phyloP scores from a whole-genome alignment of 2,888 invertebrate genomes.

The Mesochorus sp. region DNA sequence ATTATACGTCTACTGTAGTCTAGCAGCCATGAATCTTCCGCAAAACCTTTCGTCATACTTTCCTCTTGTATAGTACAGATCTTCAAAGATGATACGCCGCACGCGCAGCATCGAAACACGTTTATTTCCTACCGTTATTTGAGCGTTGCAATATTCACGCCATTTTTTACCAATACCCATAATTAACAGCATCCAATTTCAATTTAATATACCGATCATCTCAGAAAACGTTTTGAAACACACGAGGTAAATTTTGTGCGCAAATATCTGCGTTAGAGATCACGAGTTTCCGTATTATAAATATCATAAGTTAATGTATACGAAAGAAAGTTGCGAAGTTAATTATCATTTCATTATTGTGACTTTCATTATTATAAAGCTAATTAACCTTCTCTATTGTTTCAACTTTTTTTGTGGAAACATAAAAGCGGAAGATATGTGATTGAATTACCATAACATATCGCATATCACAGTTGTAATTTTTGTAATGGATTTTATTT shows the following conservation, averaged over 20 bases:
- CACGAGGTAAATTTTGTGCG: neutral
- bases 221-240: neutral
- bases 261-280: neutral
- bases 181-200: slow-evolving; percentile 23
- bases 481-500: too few relatives aligned
- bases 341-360: too few relatives aligned
- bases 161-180: slow-evolving; percentile 8
- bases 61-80: neutral
- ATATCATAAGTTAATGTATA: too few relatives aligned
- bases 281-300: too few relatives aligned
- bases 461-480: too few relatives aligned
- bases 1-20: neutral
- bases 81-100: neutral
- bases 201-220: slow-evolving; percentile 7
- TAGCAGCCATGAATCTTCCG: neutral
- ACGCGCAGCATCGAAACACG: neutral
- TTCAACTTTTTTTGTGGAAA: too few relatives aligned
- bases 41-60: neutral
- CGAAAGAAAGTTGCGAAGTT: too few relatives aligned
- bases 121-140: slow-evolving; percentile 15
- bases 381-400: too few relatives aligned
- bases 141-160: slow-evolving; percentile 25
- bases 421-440: too few relatives aligned
- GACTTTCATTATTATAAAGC: too few relatives aligned
- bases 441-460: too few relatives aligned